Percentiles rank a stretch among this genome's conserved stretches.
Conservation (phyloP, 2,797 vertebrate species). For the Gadopsis bispinosus region DNA sequence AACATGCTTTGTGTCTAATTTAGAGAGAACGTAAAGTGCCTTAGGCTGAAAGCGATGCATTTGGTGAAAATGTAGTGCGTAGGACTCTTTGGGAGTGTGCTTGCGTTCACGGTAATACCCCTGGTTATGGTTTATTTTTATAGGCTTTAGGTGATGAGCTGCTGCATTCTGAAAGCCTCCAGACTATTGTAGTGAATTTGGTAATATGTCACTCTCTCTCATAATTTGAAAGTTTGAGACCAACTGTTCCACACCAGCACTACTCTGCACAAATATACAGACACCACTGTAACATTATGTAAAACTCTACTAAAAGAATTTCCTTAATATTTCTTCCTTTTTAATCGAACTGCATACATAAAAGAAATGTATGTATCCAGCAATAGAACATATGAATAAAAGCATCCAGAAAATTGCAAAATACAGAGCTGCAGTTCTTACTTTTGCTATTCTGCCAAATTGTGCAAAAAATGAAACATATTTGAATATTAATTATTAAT, state of each 20-base stretch:
- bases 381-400: neutral
- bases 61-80: slow-evolving; percentile 24
- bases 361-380: neutral
- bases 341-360: neutral
- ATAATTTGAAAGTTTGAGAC: neutral
- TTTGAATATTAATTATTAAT: neutral
- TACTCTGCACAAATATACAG: neutral
- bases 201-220: neutral
- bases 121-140: slow-evolving; percentile 28
- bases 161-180: neutral
- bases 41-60: slow-evolving; percentile 9
- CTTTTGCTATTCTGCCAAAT: neutral
- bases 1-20: slow-evolving; percentile 46
- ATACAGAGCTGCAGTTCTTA: neutral
- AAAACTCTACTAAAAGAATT: neutral
- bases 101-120: slow-evolving; percentile 23
- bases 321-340: neutral
- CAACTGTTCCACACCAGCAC: neutral
- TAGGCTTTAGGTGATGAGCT: slow-evolving; percentile 11
- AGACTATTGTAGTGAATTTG: neutral
- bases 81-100: slow-evolving; percentile 22
- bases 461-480: neutral
- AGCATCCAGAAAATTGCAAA: neutral
- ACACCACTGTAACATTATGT: neutral
- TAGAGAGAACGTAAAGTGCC: slow-evolving; percentile 23